A percentile compares a stretch with the other conserved stretches of the same genome.
These are phyloP conservation scores for Phocides pigmalion DNA, from an alignment of 1,140 invertebrate genomes.

Conservation along the genomic window DNA sequence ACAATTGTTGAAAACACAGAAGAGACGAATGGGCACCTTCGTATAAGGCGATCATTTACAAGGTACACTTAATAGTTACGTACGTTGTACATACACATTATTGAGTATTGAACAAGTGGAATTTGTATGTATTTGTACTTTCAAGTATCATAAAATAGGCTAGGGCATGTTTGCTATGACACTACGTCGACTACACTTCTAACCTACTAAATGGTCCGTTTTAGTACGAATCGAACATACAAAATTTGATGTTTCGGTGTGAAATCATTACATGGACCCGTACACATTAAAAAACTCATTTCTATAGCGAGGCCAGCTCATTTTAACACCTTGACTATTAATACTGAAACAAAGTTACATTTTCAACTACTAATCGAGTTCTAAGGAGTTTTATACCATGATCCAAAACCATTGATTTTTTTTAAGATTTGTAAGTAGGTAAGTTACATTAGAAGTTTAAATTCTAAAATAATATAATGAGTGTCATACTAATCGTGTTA, in stretches of 20 bases:
- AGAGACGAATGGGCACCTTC: neutral
- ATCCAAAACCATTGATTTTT: conserved; percentile 53
- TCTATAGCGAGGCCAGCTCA: conserved; percentile 60
- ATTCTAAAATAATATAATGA: conserved; percentile 53
- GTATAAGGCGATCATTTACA: conserved; percentile 6
- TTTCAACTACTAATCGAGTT: conserved; percentile 38
- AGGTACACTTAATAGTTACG: conserved; percentile 42
- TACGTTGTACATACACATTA: conserved; percentile 1
- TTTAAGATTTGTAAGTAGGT: conserved; percentile 7
- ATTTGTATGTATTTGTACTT: conserved; percentile 68
- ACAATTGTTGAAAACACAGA: conserved; percentile 11
- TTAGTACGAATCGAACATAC: conserved; percentile 53
- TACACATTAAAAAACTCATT: conserved; percentile 45
- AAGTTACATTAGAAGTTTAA: conserved; percentile 36
- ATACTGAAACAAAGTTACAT: conserved; percentile 52
- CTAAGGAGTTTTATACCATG: conserved; percentile 51
- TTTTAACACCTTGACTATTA: conserved; percentile 39
- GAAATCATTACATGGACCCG: conserved; percentile 50
- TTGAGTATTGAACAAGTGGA: conserved; percentile 50
- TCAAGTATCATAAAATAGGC: conserved; percentile 61
- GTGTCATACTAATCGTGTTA: conserved; percentile 51
- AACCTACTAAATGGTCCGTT: conserved; percentile 72
- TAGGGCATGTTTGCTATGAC: conserved; percentile 44
- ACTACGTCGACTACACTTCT: conserved; percentile 59
- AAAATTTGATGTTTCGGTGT: conserved; percentile 32